Evolutionary conservation across 2,888 invertebrate genomes (phyloP), one percentile per base, ranked within the genome.

Genomic region (Epinotia nisella): DNA sequence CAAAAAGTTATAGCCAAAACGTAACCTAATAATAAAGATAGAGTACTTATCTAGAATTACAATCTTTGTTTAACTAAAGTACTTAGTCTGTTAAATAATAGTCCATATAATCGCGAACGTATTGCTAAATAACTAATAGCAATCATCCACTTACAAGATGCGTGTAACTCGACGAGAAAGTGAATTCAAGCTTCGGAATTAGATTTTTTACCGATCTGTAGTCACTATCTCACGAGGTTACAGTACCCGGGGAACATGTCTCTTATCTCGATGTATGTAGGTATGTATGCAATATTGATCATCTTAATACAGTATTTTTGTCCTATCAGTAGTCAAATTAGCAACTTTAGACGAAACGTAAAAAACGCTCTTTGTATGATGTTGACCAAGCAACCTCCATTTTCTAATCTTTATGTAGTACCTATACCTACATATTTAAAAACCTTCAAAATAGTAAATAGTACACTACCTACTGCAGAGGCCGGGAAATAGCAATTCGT

Each of bases 141-240:
- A 60, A 71, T 67, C 66, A 67, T 67, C 66, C 66, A 67, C 66
- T 61, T 35, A 58, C 45, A 24, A 58, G 56, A 72, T 61, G 61
- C 61, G 72, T 72, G 72, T 68, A 45, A 62, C 39, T 58, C 49
- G 56, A 35, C 56, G 72, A 72, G 72, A 72, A 72, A 72, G 71
- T 72, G 67, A 67, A 56, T 67, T 67, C 71, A 55, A 56, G 45
- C 71, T 45, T 51, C 39, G 55, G 53, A 60, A 71, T 66, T 72
- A 55, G 19, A 49, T 67, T 70, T 72, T 56, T 72, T 72, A 61
- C 41, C 2, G 59, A 66, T 60, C 71, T 65, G 53, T 35, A 45
- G 24, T 60, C 15, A 72, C 56, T 72, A 72, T 56, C 29, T 56
- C 15, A 11, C 41, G 61, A 61, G 35, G 45, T 61, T 66, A 71